Evolutionary conservation across 2,888 invertebrate genomes (phyloP).

Genomic region (Meganola albula): DNA sequence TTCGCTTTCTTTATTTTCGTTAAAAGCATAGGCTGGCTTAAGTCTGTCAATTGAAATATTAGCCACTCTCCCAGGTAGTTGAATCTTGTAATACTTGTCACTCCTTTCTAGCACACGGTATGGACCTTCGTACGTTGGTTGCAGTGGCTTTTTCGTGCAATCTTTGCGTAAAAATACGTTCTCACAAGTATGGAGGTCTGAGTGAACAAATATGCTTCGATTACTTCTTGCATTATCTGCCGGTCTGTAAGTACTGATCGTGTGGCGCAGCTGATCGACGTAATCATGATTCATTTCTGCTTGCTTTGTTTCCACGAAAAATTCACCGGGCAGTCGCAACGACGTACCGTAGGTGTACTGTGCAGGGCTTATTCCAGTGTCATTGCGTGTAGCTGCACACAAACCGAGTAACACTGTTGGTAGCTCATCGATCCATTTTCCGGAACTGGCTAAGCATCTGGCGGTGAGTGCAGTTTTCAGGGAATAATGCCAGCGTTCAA

Average conservation of each 20-base stretch:
- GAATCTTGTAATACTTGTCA: conserved; percentile 1
- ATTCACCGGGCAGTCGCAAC: conserved; percentile 2
- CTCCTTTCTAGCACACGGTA: conserved; percentile 2
- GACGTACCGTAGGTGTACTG: conserved; percentile 4
- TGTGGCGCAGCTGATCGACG: no score
- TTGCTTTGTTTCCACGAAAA: background rate
- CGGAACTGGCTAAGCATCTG: background rate
- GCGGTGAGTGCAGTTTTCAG: conserved; percentile 3
- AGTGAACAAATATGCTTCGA: conserved; percentile 2
- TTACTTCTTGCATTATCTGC: background rate
- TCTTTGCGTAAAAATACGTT: conserved; percentile 6
- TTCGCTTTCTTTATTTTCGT: background rate
- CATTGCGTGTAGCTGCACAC: conserved; percentile 1
- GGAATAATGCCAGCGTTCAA: conserved; percentile 3
- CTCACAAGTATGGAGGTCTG: conserved; percentile 2
- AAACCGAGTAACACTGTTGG: conserved; percentile 4
- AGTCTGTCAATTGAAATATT: background rate
- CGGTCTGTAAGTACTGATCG: background rate
- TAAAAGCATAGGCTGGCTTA: background rate
- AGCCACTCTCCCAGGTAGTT: background rate
- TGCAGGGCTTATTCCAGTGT: conserved; percentile 3
- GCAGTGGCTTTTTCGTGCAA: background rate
- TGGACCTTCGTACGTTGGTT: conserved; percentile 7
- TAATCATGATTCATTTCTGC: no score
- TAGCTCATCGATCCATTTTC: conserved; percentile 1